Conservation (phyloP, 2,113 vertebrate species). For the Octodon degus region DNA sequence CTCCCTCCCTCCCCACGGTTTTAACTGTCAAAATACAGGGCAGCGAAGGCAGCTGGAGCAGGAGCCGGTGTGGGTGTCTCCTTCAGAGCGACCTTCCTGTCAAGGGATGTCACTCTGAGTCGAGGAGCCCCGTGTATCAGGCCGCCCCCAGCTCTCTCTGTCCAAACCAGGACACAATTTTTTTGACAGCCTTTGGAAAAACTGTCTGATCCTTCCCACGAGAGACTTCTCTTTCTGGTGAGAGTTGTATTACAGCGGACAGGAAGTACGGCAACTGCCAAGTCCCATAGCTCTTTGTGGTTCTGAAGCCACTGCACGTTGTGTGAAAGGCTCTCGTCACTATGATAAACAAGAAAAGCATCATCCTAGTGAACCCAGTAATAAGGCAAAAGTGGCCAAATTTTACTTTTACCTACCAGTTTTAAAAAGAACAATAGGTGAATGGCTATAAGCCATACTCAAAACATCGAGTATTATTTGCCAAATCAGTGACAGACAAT, state of each 20-base stretch:
- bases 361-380: neutral
- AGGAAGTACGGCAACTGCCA: slow-evolving; percentile 67
- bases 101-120: fast-evolving
- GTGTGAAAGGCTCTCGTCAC: neutral
- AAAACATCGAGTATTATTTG: neutral
- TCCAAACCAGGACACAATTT: neutral
- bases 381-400: too few relatives aligned
- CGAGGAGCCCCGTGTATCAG: fast-evolving
- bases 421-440: fast-evolving
- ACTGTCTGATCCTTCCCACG: slow-evolving; percentile 72
- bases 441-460: fast-evolving
- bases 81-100: fast-evolving
- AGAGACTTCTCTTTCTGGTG: slow-evolving; percentile 72
- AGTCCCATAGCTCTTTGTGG: neutral
- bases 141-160: slow-evolving; percentile 46
- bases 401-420: fast-evolving
- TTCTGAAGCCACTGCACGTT: fast-evolving
- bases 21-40: fast-evolving
- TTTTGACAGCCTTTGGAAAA: slow-evolving; percentile 63
- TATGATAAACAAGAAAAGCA: neutral
- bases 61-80: fast-evolving
- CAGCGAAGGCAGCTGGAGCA: fast-evolving
- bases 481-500: too few relatives aligned
- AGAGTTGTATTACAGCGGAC: slow-evolving; percentile 62
- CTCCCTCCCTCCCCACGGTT: fast-evolving